phyloP scores from a whole-genome alignment of 2,113 vertebrate genomes.

The Pluvianellus socialis region DNA sequence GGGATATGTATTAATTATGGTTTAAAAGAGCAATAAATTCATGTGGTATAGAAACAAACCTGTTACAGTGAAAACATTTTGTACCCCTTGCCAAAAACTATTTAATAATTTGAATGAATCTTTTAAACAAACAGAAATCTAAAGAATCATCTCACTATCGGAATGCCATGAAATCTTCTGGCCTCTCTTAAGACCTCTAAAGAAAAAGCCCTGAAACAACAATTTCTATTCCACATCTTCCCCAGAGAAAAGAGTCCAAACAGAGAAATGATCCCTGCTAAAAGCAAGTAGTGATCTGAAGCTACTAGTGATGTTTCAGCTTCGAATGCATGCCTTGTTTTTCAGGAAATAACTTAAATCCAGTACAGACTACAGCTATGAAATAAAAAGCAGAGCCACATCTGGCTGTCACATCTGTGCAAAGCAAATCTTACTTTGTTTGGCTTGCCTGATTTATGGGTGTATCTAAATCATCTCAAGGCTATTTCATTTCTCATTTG shows the following conservation, averaged over 20 bases:
- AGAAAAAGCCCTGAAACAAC: neutral
- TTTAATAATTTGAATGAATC: neutral
- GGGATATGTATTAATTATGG: neutral
- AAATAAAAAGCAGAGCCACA: slow-evolving; percentile 66
- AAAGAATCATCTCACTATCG: neutral
- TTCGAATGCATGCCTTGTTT: neutral
- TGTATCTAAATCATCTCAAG: slow-evolving; percentile 29
- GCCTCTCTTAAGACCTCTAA: neutral
- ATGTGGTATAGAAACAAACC: neutral
- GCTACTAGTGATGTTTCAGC: neutral
- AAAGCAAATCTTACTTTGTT: slow-evolving; percentile 32
- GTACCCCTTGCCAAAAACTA: neutral
- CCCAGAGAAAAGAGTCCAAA: neutral
- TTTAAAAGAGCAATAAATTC: neutral
- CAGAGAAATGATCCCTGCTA: neutral
- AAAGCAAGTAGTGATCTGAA: neutral
- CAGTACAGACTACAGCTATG: slow-evolving; percentile 37
- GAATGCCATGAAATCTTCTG: neutral
- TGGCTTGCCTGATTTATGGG: slow-evolving; percentile 26
- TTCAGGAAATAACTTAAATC: slow-evolving; percentile 55
- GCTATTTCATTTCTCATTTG: neutral
- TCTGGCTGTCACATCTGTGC: slow-evolving; percentile 56
- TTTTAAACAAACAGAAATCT: neutral
- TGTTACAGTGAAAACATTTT: neutral
- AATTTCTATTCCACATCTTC: neutral